Evolutionary conservation across 2,888 invertebrate genomes (phyloP), one percentile per base, ranked within the genome.

Genomic region (Cataglyphis albicans): DNA sequence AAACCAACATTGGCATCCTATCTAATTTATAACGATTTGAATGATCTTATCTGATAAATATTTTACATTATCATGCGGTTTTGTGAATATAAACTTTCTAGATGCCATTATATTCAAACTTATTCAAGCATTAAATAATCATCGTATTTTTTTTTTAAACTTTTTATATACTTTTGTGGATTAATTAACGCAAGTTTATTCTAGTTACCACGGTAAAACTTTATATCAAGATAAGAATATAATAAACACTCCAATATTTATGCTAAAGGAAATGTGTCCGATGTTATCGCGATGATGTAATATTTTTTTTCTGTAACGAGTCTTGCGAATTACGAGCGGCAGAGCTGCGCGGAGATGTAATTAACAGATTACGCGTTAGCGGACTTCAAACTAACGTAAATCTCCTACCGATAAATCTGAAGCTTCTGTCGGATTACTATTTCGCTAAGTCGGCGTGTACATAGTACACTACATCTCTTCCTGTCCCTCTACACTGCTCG

Each of bases 261-360:
- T 44, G 78, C 44, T 70, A 21, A 80, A 80, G 70, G 59, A 21
- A 41, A 12, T 35, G 21, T 65, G 29, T 15, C n/a, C 48, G n/a
- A 48, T 48, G 18, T 38, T 76, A 76, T 67, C 70, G 35, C 25
- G 59, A 15, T 67, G 67, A 29, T 59, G 41, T n/a, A 80, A 80
- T 21, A 15, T 41, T 48, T 48, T 57, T 57, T 41, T 67, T 59
- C 48, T 10, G 29, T 35, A 2, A 6, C 18, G 0, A 25, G 21
- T 65, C 25, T 52, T 35, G 38, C 29, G 41, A 65, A 59, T 80
- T 80, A 80, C 15, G 81, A 81, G 15, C 78, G 75, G 57, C 81
- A 80, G 29, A 80, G 81, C 76, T 78, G 57, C 41, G 38, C 35
- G 48, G 25, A 75, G 75, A 82, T 74, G 75, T 82, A 82, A 82